These are phyloP conservation scores for Thinocorus orbignyianus DNA, from an alignment of 2,113 vertebrate species.

Conservation along the genomic window DNA sequence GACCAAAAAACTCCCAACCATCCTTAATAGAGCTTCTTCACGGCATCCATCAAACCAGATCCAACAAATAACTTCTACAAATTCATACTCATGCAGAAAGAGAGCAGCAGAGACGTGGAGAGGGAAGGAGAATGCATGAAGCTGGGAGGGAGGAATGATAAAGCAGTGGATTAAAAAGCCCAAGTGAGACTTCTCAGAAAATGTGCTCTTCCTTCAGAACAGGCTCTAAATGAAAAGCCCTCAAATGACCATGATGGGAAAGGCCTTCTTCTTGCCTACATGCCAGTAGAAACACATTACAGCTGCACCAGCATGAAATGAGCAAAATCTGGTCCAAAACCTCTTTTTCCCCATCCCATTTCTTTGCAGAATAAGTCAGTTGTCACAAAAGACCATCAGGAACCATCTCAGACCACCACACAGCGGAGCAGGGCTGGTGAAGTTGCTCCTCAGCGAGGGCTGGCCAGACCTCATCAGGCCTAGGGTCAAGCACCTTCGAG, in stretches of 20 bases:
- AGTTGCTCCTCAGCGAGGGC: background rate
- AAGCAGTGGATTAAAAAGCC: background rate
- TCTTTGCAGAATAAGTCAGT: background rate
- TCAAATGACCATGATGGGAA: background rate
- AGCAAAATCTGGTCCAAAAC: background rate
- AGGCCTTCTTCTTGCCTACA: background rate
- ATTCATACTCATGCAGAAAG: background rate
- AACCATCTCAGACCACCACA: background rate
- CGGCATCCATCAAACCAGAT: background rate
- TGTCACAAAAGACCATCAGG: background rate
- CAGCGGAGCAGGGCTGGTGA: background rate
- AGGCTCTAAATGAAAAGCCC: background rate
- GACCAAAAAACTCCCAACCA: fast-evolving
- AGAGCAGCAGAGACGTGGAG: background rate
- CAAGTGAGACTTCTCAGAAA: background rate
- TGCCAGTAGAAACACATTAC: background rate
- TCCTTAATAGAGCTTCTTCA: fast-evolving
- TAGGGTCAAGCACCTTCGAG: background rate
- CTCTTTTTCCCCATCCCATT: background rate
- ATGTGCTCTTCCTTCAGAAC: background rate
- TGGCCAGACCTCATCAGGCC: background rate
- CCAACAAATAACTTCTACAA: background rate
- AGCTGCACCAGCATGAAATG: background rate
- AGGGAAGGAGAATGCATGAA: background rate
- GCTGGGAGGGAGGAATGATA: background rate